phyloP scores from a whole-genome alignment of 1,140 invertebrate genomes.

The Drosophila pallidifrons region DNA sequence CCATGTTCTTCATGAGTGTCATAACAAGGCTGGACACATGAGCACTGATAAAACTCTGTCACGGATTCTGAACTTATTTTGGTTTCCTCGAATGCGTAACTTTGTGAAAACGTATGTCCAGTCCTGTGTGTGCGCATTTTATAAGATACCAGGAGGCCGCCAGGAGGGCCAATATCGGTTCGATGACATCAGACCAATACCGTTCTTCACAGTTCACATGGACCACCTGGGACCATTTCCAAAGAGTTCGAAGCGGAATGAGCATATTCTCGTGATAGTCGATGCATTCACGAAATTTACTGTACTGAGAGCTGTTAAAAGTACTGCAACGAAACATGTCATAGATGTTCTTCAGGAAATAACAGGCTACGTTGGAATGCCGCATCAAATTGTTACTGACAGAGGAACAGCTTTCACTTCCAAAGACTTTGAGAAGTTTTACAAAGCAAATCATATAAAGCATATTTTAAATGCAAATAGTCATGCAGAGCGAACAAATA shows the following conservation, averaged over 20 bases:
- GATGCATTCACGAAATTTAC: constrained; percentile 67
- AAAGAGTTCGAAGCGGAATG: constrained; percentile 40
- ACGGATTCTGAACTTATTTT: constrained; percentile 4
- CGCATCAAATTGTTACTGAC: too few species aligned
- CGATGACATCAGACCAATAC: constrained; percentile 26
- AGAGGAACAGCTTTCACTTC: too few species aligned
- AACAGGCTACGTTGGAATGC: too few species aligned
- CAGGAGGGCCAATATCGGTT: constrained; percentile 33
- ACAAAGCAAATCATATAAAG: too few species aligned
- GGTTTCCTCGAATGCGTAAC: constrained; percentile 29
- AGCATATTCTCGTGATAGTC: constrained; percentile 59
- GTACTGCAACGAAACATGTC: background rate
- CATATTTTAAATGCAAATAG: background rate
- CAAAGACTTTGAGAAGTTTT: background rate
- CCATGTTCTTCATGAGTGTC: background rate
- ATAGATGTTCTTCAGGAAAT: background rate
- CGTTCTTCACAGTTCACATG: constrained; percentile 20
- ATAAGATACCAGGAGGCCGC: constrained; percentile 32
- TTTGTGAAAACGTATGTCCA: constrained; percentile 24
- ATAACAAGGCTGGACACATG: constrained; percentile 23
- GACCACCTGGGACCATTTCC: too few species aligned
- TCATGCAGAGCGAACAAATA: too few species aligned
- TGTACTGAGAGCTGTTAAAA: background rate
- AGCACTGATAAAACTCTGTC: constrained; percentile 9
- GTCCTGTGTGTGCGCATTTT: constrained; percentile 33